Percentiles rank a stretch among this genome's conserved stretches.
phyloP scores from a whole-genome alignment of 2,888 invertebrate genomes.

The Euzetes globulus region DNA sequence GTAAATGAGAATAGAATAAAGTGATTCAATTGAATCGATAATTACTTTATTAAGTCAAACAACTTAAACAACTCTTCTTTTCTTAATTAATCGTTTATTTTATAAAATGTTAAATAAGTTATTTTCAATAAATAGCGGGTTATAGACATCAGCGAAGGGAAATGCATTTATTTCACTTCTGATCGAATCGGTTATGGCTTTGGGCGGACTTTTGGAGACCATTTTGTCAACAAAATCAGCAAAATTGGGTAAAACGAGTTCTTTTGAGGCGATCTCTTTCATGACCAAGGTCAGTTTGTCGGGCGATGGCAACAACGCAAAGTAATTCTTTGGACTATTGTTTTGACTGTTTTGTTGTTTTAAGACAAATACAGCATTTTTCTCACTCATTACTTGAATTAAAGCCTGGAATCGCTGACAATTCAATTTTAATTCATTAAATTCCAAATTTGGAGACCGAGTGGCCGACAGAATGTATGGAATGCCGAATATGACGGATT shows the following conservation, averaged over 20 bases:
- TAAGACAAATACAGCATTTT: background rate
- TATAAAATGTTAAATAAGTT: slow-evolving; percentile 1
- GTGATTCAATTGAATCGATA: no score
- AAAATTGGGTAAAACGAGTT: background rate
- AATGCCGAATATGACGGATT: background rate
- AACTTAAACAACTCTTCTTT: no score
- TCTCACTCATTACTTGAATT: slow-evolving; percentile 10
- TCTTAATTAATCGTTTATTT: background rate
- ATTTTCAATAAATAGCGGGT: background rate
- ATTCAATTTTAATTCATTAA: background rate
- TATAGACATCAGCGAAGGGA: background rate
- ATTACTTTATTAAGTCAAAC: no score
- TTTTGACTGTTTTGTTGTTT: background rate
- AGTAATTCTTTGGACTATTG: background rate
- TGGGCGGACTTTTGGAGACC: background rate
- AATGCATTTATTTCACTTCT: background rate
- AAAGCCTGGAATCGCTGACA: background rate
- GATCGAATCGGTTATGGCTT: background rate
- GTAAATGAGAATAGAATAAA: no score
- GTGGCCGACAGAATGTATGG: background rate
- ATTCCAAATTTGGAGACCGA: background rate
- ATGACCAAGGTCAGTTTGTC: background rate
- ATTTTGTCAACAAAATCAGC: background rate
- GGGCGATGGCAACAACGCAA: background rate
- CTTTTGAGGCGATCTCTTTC: background rate